Percentiles rank a stretch among this genome's conserved stretches.
Evolutionary conservation across 2,797 vertebrate genomes (phyloP).

Genomic region (Clangula hyemalis): DNA sequence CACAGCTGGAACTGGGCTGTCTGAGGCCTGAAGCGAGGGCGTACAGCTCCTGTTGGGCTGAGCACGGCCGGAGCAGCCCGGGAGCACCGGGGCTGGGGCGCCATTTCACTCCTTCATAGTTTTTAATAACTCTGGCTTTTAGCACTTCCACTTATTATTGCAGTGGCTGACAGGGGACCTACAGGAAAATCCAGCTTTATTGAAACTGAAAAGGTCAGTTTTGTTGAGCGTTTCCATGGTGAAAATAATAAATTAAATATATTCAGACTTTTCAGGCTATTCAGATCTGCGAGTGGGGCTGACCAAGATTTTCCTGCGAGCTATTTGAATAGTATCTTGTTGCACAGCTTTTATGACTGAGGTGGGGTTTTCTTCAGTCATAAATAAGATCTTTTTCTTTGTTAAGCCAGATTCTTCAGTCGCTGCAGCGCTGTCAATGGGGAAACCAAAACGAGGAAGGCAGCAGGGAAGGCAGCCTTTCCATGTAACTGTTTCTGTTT

Average conservation of each 20-base stretch:
- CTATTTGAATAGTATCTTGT: constrained; percentile 44
- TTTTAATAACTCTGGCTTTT: constrained; percentile 66
- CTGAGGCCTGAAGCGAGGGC: neutral
- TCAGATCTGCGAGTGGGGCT: constrained; percentile 16
- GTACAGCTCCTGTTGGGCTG: neutral
- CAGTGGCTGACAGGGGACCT: constrained; percentile 71
- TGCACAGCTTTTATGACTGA: neutral
- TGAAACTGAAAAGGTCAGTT: constrained; percentile 83
- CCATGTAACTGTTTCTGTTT: neutral
- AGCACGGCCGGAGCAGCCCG: neutral
- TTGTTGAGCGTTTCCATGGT: constrained; percentile 80
- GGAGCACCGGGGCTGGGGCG: neutral
- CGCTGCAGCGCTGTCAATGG: neutral
- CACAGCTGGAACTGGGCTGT: neutral
- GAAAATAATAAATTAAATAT: constrained; percentile 79
- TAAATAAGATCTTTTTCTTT: neutral
- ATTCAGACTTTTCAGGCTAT: constrained; percentile 61
- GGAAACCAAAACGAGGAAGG: neutral
- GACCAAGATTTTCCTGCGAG: constrained; percentile 54
- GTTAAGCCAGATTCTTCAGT: neutral
- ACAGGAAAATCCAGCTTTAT: constrained; percentile 80
- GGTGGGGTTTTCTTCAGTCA: neutral
- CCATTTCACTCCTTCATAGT: constrained; percentile 1
- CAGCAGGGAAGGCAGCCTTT: neutral
- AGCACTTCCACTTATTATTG: constrained; percentile 59